These are phyloP conservation scores for Protonemura montana DNA, from an alignment of 2,888 invertebrate genomes.

Conservation along the genomic window DNA sequence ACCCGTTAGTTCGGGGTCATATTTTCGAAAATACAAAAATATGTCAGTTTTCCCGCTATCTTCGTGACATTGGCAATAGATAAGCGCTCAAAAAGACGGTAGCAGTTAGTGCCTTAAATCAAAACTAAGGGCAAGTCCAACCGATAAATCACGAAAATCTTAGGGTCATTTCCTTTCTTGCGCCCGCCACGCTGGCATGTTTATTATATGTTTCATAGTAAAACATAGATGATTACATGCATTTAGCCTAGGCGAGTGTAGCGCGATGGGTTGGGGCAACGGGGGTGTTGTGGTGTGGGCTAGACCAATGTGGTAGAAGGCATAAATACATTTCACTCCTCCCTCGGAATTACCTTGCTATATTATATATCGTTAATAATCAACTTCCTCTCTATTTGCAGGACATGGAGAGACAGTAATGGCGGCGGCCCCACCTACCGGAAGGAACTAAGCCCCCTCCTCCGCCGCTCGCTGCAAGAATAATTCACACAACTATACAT, in stretches of 20 bases:
- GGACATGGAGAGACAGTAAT: constrained; percentile 42
- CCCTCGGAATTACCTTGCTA: background rate
- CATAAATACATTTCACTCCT: background rate
- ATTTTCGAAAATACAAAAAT: too few relatives aligned
- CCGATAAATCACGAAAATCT: constrained; percentile 24
- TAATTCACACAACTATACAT: background rate
- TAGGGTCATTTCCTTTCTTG: constrained; percentile 28
- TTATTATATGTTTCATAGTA: constrained; percentile 33
- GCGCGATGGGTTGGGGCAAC: background rate
- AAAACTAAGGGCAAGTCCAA: background rate
- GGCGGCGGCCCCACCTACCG: constrained; percentile 43
- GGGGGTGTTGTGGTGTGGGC: background rate
- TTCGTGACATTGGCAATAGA: too few relatives aligned
- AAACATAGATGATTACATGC: constrained; percentile 25
- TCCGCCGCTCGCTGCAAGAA: constrained; percentile 7
- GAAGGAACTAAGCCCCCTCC: constrained; percentile 22
- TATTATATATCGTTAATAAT: constrained; percentile 28
- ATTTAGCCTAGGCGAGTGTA: background rate
- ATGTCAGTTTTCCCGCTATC: too few relatives aligned
- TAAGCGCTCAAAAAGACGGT: too few relatives aligned
- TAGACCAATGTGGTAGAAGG: constrained; percentile 5
- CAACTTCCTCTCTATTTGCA: constrained; percentile 35
- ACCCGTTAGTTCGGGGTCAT: too few relatives aligned
- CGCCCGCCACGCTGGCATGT: background rate
- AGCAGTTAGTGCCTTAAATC: background rate